Evolutionary conservation across 2,113 vertebrate genomes (phyloP).

Genomic region (Callocephalon fimbriatum): DNA sequence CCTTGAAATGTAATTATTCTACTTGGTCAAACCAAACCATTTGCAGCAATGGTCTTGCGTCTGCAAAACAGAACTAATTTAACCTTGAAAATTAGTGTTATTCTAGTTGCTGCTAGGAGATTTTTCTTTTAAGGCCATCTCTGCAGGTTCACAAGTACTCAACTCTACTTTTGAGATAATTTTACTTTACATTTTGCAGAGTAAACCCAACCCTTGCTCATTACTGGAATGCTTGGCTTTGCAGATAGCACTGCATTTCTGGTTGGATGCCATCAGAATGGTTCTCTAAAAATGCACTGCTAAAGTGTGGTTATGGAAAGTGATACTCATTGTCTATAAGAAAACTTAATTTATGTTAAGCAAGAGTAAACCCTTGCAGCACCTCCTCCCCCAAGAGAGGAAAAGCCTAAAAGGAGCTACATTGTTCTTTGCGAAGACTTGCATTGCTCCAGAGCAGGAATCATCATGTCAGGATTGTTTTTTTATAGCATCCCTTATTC

Average conservation of each 20-base stretch:
- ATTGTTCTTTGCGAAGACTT: not conserved
- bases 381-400: not conserved
- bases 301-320: not conserved
- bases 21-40: not conserved
- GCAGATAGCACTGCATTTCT: not conserved
- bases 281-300: not conserved
- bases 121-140: not conserved
- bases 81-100: not conserved
- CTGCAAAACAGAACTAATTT: not conserved
- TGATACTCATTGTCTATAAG: not conserved
- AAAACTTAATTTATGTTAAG: not conserved
- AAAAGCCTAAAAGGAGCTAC: not conserved
- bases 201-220: not conserved
- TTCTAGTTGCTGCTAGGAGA: not conserved
- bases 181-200: not conserved
- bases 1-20: not conserved
- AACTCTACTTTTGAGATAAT: not conserved
- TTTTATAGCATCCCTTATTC: not conserved
- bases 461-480: not conserved
- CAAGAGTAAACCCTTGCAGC: not conserved
- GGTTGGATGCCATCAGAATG: not conserved
- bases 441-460: not conserved
- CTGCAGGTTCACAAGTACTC: not conserved
- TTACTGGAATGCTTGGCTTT: not conserved
- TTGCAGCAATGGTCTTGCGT: not conserved